Conservation (phyloP, 2,113 vertebrate genomes). For the Gallinago paraguaiae region DNA sequence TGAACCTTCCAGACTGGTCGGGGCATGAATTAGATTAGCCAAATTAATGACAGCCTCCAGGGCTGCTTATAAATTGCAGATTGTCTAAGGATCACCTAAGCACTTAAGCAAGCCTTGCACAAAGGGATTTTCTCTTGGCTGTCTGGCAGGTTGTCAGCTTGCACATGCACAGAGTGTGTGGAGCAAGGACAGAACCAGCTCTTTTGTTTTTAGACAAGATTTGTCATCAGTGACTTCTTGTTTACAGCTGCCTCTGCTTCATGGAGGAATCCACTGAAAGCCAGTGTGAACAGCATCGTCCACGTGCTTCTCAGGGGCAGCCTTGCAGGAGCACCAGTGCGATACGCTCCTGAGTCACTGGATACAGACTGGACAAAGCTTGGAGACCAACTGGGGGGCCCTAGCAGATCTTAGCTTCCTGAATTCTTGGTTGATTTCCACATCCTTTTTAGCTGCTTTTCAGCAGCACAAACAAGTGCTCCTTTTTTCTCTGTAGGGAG, state of each 20-base stretch:
- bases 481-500: not conserved
- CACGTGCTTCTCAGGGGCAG: not conserved
- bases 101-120: slow-evolving; percentile 14
- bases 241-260: not conserved
- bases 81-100: not conserved
- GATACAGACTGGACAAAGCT: not conserved
- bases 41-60: slow-evolving; percentile 31
- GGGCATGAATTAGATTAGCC: slow-evolving; percentile 18
- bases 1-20: not conserved
- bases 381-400: not conserved
- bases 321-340: not conserved
- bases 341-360: not conserved
- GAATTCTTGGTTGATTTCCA: slow-evolving; percentile 19
- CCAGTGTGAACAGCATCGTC: accelerated
- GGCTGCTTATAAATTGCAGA: slow-evolving; percentile 1
- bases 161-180: not conserved
- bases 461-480: slow-evolving; percentile 8
- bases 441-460: not conserved
- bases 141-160: not conserved
- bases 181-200: not conserved
- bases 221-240: not conserved
- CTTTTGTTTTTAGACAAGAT: not conserved
- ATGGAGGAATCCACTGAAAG: not conserved
- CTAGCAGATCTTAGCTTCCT: not conserved
- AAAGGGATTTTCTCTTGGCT: slow-evolving; percentile 8